Evolutionary conservation across 2,113 vertebrate genomes (phyloP).

Genomic region (Sturnus vulgaris): DNA sequence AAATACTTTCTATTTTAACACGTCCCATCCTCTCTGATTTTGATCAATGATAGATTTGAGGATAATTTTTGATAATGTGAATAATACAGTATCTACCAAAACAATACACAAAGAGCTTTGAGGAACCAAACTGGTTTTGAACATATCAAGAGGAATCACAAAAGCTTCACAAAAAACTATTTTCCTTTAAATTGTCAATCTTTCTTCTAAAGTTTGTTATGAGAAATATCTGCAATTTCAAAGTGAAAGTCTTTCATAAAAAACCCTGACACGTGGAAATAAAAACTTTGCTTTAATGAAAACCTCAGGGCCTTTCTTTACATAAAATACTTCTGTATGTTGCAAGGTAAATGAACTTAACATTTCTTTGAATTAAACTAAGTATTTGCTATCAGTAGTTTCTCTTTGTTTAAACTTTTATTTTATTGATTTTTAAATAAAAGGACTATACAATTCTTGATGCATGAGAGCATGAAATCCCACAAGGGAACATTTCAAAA

Average conservation of each 20-base stretch:
- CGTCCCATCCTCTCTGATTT: neutral
- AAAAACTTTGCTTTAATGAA: neutral
- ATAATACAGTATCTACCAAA: neutral
- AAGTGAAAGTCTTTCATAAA: neutral
- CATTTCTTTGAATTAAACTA: neutral
- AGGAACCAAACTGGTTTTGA: neutral
- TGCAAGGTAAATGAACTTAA: neutral
- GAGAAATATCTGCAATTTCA: neutral
- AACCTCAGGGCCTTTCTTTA: neutral
- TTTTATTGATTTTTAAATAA: constrained; percentile 19
- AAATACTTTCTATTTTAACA: neutral
- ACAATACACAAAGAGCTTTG: neutral
- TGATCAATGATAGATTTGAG: neutral
- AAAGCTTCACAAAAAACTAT: neutral
- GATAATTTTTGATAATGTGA: neutral
- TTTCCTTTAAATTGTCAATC: neutral
- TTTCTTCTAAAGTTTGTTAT: neutral
- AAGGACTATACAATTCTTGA: neutral
- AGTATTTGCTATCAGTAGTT: neutral
- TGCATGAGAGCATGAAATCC: neutral
- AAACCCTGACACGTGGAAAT: neutral
- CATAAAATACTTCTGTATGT: neutral
- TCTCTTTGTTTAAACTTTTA: neutral
- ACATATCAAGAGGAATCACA: neutral
- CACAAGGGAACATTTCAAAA: constrained; percentile 10